Evolutionary conservation across 1,140 invertebrate species (phyloP), one percentile per base, ranked within the genome.

Genomic region (Scaptomyza hsui): DNA sequence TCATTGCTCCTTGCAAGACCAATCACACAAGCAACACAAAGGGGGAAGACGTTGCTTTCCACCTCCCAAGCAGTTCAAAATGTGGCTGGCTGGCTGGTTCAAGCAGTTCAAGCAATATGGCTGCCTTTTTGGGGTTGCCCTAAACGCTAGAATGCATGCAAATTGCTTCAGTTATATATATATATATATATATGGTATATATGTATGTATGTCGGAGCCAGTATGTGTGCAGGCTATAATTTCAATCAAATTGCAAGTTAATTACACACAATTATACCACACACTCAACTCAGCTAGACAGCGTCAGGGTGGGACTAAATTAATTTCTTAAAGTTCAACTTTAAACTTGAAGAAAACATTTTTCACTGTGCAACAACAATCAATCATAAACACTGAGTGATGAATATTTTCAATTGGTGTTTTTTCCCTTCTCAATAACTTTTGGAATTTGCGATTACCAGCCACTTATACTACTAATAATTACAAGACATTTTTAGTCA

Each of bases 181-280:
- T 39, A 59, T 12, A 61, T 32, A 44, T 21, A 63, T 41, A 7
- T 16, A 16, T 13, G 5, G 21, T 16, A 13, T 65, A 13, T 21
- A 29, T 21, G 4, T 24, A 9, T 19, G 21, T 21, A 35, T 51
- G 21, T 49, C n/a, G n/a, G n/a, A n/a, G n/a, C n/a, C n/a, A n/a
- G 16, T 21, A 47, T 48, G 39, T 64, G 37, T 78, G 56, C 21
- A 63, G 61, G 57, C 68, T 86, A 85, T 86, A 85, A 85, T 85
- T 85, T 85, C 82, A 85, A 85, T 85, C 81, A 86, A 86, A 85
- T 88, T 79, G 82, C 77, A 81, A 85, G 65, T 85, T 83, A 83
- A 83, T 85, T 85, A 77, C 81, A 81, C 77, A 77, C 81, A 85
- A 85, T 85, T 85, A 85, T 65, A 75, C 52, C 49, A 68, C 56